Base-by-base conservation (phyloP, 2,797 vertebrate species). In the Trichosurus vulpecula region DNA sequence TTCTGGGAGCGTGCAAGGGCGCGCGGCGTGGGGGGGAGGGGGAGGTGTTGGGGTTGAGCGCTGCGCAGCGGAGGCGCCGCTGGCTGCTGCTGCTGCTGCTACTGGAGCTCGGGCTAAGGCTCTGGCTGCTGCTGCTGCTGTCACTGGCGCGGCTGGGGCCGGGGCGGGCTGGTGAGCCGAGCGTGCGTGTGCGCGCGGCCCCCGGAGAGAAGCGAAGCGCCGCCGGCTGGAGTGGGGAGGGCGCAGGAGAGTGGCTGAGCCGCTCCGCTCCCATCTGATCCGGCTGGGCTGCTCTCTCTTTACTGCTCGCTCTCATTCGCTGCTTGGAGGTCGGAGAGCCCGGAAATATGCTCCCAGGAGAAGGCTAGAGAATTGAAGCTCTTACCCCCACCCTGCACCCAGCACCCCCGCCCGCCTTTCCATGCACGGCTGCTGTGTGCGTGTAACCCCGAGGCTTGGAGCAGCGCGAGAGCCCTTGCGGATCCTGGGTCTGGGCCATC, bases 391-490 rank as follows among this genome's bases (percentile, higher is more conserved):
- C 93, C 29, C 55, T 29, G 52, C 54, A 57, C 41, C 58, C 91
- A 54, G 93, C 91, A 22, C 61, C 90, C 27, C 47, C 92, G 61
- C 92, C 96, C 91, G 66, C 94, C 90, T n/a, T 81, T 81, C 19
- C 16, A 41, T 41, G 66, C n/a, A 47, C 66, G 19, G n/a, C 22
- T 81, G n/a, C 66, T 81, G 94, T 89, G 97, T 92, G 93, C 94
- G 95, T 92, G 96, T 92, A 54, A n/a, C 94, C 96, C 91, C 92
- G 51, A 93, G 93, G 93, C 95, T 97, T 96, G 90, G 97, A 98
- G 96, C 97, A 98, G 96, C 97, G 97, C 98, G 96, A 95, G 98
- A 81, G 98, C 97, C 96, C 97, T 96, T 96, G 97, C 97, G 94
- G 96, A 98, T 94, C 95, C 92, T 87, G 54, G 93, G 93, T 94